phyloP scores from a whole-genome alignment of 2,113 vertebrate genomes.

The Oreotragus oreotragus region DNA sequence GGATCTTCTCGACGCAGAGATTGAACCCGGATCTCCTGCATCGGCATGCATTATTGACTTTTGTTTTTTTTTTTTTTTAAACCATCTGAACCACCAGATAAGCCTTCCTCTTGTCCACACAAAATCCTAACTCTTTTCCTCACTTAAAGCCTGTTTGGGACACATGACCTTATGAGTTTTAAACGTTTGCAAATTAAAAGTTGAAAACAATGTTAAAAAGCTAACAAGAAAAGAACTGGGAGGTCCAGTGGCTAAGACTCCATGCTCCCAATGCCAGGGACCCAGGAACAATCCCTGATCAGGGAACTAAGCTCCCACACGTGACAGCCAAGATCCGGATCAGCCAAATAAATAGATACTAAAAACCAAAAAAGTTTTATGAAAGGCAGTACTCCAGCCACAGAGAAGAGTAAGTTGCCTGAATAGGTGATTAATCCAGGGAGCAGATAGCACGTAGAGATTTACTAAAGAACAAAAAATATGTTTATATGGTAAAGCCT shows the following conservation, averaged over 20 bases:
- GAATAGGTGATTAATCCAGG: neutral
- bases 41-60: neutral
- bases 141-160: neutral
- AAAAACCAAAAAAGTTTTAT: neutral
- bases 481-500: neutral
- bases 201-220: neutral
- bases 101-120: neutral
- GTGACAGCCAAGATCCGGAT: neutral
- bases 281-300: neutral
- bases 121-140: neutral
- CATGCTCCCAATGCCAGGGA: accelerated
- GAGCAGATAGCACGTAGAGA: neutral
- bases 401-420: neutral
- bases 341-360: neutral
- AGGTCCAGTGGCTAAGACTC: neutral
- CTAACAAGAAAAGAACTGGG: neutral
- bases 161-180: neutral
- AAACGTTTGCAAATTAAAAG: neutral
- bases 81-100: neutral
- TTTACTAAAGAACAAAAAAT: neutral
- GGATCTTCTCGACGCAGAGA: neutral
- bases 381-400: neutral
- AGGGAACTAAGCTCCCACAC: neutral
- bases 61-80: neutral
- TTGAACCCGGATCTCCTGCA: neutral